These are phyloP conservation scores for Bombylius discolor DNA, from an alignment of 2,888 invertebrate genomes.

Conservation along the genomic window DNA sequence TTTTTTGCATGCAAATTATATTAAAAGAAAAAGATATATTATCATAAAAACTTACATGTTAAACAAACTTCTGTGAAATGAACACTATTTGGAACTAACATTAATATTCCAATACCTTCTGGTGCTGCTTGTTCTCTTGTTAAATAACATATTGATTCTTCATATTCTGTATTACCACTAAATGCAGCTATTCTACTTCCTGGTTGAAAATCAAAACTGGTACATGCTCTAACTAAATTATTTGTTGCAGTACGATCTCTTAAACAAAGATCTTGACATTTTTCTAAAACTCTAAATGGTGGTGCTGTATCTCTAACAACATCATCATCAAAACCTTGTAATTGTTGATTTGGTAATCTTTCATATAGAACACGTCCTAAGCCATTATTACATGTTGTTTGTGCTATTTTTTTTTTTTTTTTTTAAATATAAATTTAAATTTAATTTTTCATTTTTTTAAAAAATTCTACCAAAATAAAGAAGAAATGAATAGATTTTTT, in stretches of 20 bases:
- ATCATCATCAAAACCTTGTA: constrained; percentile 81
- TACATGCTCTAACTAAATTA: constrained; percentile 71
- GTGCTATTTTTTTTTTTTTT: constrained; percentile 30
- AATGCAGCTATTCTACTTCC: constrained; percentile 74
- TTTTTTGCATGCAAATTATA: neutral
- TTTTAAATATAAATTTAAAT: neutral
- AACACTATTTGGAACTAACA: constrained; percentile 77
- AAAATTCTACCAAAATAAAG: no score
- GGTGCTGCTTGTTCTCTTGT: constrained; percentile 76
- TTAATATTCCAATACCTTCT: constrained; percentile 79
- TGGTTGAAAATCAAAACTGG: constrained; percentile 83
- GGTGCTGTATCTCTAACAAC: constrained; percentile 74
- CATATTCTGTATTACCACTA: constrained; percentile 69
- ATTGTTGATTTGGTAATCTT: constrained; percentile 74
- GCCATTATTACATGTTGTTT: constrained; percentile 84
- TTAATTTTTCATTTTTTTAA: neutral
- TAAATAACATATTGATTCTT: constrained; percentile 76
- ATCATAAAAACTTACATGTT: constrained; percentile 52
- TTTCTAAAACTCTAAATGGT: constrained; percentile 76
- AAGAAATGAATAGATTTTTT: neutral
- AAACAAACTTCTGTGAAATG: constrained; percentile 84
- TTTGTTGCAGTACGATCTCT: constrained; percentile 64
- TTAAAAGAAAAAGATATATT: neutral
- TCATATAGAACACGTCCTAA: constrained; percentile 80
- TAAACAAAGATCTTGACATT: constrained; percentile 75